These are phyloP conservation scores for Thera obeliscata DNA, from an alignment of 2,888 invertebrate genomes.

Conservation along the genomic window DNA sequence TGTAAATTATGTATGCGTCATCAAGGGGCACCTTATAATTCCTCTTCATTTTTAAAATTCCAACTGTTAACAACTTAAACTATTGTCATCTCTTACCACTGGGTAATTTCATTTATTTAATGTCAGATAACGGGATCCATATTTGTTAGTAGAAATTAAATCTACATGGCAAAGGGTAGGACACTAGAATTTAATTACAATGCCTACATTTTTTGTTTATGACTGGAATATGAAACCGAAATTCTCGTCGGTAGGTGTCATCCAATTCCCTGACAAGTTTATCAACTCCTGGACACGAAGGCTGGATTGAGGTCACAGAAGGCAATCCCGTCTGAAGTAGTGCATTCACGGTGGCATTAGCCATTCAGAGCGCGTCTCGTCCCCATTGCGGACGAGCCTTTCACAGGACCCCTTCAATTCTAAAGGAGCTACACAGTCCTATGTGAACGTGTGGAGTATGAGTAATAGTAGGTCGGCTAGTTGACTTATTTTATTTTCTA, in stretches of 20 bases:
- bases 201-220: no score
- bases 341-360: slow-evolving; percentile 58
- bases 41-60: no score
- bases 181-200: no score
- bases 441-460: background rate
- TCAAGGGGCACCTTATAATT: no score
- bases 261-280: background rate
- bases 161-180: no score
- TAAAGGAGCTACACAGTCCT: slow-evolving; percentile 16
- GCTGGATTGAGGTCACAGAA: slow-evolving; percentile 33
- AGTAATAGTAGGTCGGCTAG: background rate
- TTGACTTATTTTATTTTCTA: background rate
- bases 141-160: no score
- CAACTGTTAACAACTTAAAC: no score
- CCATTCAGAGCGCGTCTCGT: slow-evolving; percentile 48
- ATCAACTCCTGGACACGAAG: slow-evolving; percentile 7
- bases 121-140: no score
- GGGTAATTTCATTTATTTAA: no score
- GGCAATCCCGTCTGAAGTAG: slow-evolving; percentile 38
- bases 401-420: slow-evolving; percentile 59
- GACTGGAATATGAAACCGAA: background rate
- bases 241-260: background rate
- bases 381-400: slow-evolving; percentile 41
- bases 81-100: no score
- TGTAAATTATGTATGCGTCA: no score